phyloP scores from a whole-genome alignment of 2,888 invertebrate genomes.

The Malthinus seriepunctatus region DNA sequence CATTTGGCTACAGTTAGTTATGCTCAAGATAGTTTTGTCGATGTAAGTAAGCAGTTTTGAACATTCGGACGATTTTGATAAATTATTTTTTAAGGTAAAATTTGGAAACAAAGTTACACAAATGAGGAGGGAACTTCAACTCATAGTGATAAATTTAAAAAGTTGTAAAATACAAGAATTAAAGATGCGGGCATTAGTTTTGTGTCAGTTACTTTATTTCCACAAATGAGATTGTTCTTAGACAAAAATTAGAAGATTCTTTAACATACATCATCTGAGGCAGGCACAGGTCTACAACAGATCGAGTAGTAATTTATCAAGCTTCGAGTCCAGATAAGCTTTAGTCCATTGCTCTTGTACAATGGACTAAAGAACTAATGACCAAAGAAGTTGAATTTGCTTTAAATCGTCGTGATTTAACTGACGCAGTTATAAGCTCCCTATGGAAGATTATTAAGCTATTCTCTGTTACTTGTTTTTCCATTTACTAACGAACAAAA shows the following conservation, averaged over 20 bases:
- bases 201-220: slow-evolving; percentile 86
- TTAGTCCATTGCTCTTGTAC: slow-evolving; percentile 91
- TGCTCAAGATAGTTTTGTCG: slow-evolving; percentile 83
- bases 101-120: slow-evolving; percentile 55
- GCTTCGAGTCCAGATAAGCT: slow-evolving; percentile 92
- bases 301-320: slow-evolving; percentile 56
- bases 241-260: too few species aligned
- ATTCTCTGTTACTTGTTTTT: slow-evolving; percentile 73
- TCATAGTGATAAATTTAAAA: slow-evolving; percentile 58
- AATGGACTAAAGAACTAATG: slow-evolving; percentile 84
- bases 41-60: slow-evolving; percentile 56
- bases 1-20: slow-evolving; percentile 94
- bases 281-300: slow-evolving; percentile 54
- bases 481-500: slow-evolving; percentile 91
- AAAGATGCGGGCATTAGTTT: slow-evolving; percentile 88
- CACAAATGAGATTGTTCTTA: too few species aligned
- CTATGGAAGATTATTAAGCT: slow-evolving; percentile 65
- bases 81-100: slow-evolving; percentile 50
- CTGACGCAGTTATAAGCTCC: slow-evolving; percentile 67
- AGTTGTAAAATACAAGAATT: slow-evolving; percentile 74
- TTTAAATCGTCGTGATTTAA: slow-evolving; percentile 71
- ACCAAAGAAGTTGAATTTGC: slow-evolving; percentile 77
- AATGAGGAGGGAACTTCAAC: slow-evolving; percentile 34
- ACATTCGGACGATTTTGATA: background rate
- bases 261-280: slow-evolving; percentile 58